phyloP scores from a whole-genome alignment of 2,888 invertebrate genomes.

The Clostera curtula region DNA sequence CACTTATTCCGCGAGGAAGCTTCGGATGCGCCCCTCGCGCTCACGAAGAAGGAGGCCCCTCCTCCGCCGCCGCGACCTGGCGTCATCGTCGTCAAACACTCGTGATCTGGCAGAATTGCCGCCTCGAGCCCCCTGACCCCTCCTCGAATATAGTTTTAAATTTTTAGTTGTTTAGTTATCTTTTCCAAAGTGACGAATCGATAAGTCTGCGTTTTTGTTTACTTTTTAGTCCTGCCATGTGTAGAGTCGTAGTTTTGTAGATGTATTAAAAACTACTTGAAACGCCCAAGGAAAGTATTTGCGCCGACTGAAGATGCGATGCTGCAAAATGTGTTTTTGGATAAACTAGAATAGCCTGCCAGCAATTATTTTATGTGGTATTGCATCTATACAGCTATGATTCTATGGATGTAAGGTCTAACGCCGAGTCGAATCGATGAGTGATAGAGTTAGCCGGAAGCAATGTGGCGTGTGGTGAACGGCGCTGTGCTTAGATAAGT shows the following conservation, averaged over 20 bases:
- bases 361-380: too few species aligned
- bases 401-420: too few species aligned
- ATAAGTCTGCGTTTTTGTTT: conserved; percentile 68
- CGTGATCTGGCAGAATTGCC: conserved; percentile 74
- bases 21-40: conserved; percentile 75
- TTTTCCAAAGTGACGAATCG: conserved; percentile 71
- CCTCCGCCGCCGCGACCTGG: conserved; percentile 85
- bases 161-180: conserved; percentile 62
- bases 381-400: too few species aligned
- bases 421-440: conserved; percentile 46
- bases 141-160: conserved; percentile 70
- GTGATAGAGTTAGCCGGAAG: conserved; percentile 45
- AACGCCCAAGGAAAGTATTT: too few species aligned
- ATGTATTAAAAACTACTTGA: too few species aligned
- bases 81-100: conserved; percentile 92
- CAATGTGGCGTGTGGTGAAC: conserved; percentile 45
- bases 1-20: conserved; percentile 90
- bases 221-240: too few species aligned
- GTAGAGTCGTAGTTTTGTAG: too few species aligned
- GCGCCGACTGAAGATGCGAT: too few species aligned
- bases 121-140: conserved; percentile 54
- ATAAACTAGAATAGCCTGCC: too few species aligned
- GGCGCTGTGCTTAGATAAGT: conserved; percentile 67
- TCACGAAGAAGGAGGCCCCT: conserved; percentile 69
- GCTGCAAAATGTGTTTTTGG: too few species aligned